Base-by-base conservation (phyloP, 2,797 vertebrate genomes). In the Uromys caudimaculatus region DNA sequence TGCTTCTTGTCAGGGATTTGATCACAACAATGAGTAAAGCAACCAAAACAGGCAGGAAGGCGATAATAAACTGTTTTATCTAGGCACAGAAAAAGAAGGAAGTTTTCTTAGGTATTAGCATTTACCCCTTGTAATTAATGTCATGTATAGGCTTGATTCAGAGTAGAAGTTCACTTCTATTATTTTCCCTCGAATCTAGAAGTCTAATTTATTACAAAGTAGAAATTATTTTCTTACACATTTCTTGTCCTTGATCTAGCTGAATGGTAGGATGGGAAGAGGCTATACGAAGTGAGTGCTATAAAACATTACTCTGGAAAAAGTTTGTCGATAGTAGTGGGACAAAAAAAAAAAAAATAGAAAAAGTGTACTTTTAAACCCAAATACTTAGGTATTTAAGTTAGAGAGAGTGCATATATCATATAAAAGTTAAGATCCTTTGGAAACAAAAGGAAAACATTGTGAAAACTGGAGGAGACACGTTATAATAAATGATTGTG, bases 351-450 rank as follows among this genome's bases (percentile, higher is more conserved):
- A 44, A 44, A 44, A 44, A 89, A 54, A 14, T 3, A 23, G 16
- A 44, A 93, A 17, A 9, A 17, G 54, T 27, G 38, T 29, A 64
- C 23, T 85, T 85, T 67, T 67, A 85, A 85, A 67, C 11, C 10
- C 7, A 87, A 29, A 64, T 60, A 89, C 13, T 35, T 41, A 97
- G 21, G 19, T 58, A 24, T 27, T 90, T 69, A 77, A 27, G 11
- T 60, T 89, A 69, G 4, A 92, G 24, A 62, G 6, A 93, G 29
- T 58, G 60, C 2, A 35, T 81, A 38, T 41, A 73, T 52, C 29
- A 90, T 76, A 75, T 85, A 95, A 94, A 93, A 75, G 35, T 64
- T 58, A 85, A 86, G 7, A 86, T 91, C 9, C 14, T 86, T 77
- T 60, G 17, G 29, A 90, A 58, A 77, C 14, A 92, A 12, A 7